Percentiles rank a stretch among this genome's conserved stretches.
phyloP scores from a whole-genome alignment of 35 echinoderm and acorn worm genomes.

The Acanthaster planci region DNA sequence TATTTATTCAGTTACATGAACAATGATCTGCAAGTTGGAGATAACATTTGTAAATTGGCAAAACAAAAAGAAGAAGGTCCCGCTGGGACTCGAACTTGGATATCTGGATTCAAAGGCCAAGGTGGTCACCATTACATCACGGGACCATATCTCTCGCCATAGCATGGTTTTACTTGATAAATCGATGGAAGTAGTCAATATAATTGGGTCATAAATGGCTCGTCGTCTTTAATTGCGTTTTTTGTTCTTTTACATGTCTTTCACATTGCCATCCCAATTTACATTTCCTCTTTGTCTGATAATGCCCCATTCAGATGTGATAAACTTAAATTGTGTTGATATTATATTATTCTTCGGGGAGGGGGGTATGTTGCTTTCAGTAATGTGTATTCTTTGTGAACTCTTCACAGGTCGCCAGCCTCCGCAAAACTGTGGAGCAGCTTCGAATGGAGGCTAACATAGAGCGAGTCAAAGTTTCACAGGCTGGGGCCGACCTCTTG shows the following conservation, averaged over 20 bases:
- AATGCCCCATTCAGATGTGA: not conserved
- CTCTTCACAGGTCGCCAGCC: not conserved
- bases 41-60: no score
- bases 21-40: no score
- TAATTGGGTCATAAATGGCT: not conserved
- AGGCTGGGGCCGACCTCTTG: conserved; percentile 48
- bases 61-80: conserved; percentile 53
- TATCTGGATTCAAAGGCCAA: conserved; percentile 99
- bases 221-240: not conserved
- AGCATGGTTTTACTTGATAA: no score
- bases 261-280: not conserved
- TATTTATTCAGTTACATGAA: no score
- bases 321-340: not conserved
- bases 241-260: not conserved
- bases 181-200: no score
- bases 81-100: conserved; percentile 98
- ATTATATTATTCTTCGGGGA: not conserved
- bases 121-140: conserved; percentile 99
- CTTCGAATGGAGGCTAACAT: conserved; percentile 48
- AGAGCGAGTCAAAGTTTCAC: conserved; percentile 39
- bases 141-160: no score
- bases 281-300: not conserved
- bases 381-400: not conserved
- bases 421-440: conserved; percentile 54
- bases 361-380: no score